phyloP scores from a whole-genome alignment of 2,888 invertebrate species.

The Amphipyra tragopoginis region DNA sequence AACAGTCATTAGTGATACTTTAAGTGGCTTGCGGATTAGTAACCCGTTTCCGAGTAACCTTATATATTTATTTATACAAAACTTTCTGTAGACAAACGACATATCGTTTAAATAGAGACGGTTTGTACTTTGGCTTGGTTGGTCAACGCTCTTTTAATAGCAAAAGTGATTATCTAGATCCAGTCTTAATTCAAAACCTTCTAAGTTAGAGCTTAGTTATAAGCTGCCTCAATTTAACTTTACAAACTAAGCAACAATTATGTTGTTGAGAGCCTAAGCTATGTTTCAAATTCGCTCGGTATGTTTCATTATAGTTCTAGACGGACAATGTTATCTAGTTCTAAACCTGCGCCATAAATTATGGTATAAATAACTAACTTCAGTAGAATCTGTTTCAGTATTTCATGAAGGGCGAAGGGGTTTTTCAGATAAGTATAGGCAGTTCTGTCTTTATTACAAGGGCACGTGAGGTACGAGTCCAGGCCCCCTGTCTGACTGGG shows the following conservation, averaged over 20 bases:
- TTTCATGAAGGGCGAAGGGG: no score
- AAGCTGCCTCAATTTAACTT: conserved; percentile 58
- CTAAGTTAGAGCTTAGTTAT: conserved; percentile 29
- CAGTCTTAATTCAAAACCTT: conserved; percentile 15
- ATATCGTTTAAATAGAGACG: no score
- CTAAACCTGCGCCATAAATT: background rate
- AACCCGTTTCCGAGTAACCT: no score
- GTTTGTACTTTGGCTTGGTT: no score
- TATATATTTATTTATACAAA: no score
- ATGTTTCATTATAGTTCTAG: conserved; percentile 54
- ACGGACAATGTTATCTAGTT: background rate
- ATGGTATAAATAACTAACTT: background rate
- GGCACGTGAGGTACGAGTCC: no score
- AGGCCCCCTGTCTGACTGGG: no score
- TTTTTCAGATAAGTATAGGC: no score
- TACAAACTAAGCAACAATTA: conserved; percentile 58
- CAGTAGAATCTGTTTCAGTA: background rate
- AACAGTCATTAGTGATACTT: no score
- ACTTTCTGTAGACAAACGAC: no score
- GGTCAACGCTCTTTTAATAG: conserved; percentile 5
- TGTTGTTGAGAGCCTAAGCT: conserved; percentile 52
- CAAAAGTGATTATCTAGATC: conserved; percentile 19
- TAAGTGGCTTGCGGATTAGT: no score
- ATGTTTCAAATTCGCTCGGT: conserved; percentile 54
- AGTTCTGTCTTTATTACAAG: no score